Percentiles rank a stretch among this genome's conserved stretches.
These are phyloP conservation scores for Cancer borealis DNA, from an alignment of 2,888 invertebrate genomes.

Conservation along the genomic window DNA sequence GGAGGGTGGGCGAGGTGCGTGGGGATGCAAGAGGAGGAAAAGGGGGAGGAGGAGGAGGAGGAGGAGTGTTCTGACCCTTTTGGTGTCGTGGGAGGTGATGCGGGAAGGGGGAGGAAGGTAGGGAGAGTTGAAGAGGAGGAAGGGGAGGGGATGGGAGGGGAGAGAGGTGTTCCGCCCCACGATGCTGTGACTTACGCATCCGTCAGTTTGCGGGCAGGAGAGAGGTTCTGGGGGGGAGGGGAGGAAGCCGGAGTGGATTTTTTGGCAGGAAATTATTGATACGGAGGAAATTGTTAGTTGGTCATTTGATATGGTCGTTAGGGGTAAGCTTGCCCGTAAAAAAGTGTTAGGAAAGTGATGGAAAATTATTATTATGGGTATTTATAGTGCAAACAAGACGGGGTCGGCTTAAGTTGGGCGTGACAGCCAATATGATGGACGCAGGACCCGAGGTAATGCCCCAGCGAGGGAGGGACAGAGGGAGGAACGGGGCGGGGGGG, in stretches of 20 bases:
- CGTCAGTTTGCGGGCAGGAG: slow-evolving; percentile 48
- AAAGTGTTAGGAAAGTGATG: slow-evolving; percentile 36
- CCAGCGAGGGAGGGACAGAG: not conserved
- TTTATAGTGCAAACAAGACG: slow-evolving; percentile 49
- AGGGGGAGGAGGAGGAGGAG: not conserved
- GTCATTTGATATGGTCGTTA: slow-evolving; percentile 58
- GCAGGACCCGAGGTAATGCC: slow-evolving; percentile 30
- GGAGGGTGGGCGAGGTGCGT: not conserved
- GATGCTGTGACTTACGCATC: slow-evolving; percentile 52
- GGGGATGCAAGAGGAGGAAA: not conserved
- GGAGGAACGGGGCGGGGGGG: not conserved
- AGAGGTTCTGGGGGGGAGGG: not conserved
- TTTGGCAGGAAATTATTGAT: slow-evolving; percentile 55
- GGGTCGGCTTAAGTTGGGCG: slow-evolving; percentile 34
- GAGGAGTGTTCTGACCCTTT: slow-evolving; percentile 24
- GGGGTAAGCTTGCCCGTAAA: slow-evolving; percentile 42
- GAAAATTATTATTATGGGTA: slow-evolving; percentile 49
- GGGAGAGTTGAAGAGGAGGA: not conserved
- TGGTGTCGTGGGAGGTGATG: slow-evolving; percentile 29
- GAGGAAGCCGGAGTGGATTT: slow-evolving; percentile 23
- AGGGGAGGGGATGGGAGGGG: not conserved
- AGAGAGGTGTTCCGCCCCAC: slow-evolving; percentile 7
- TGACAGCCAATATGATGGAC: slow-evolving; percentile 29
- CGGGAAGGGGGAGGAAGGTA: slow-evolving; percentile 4
- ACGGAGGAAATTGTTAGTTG: slow-evolving; percentile 47